Percentiles rank a stretch among this genome's conserved stretches.
Conservation (phyloP, 2,888 invertebrate species). For the Eurytoma adleriae region DNA sequence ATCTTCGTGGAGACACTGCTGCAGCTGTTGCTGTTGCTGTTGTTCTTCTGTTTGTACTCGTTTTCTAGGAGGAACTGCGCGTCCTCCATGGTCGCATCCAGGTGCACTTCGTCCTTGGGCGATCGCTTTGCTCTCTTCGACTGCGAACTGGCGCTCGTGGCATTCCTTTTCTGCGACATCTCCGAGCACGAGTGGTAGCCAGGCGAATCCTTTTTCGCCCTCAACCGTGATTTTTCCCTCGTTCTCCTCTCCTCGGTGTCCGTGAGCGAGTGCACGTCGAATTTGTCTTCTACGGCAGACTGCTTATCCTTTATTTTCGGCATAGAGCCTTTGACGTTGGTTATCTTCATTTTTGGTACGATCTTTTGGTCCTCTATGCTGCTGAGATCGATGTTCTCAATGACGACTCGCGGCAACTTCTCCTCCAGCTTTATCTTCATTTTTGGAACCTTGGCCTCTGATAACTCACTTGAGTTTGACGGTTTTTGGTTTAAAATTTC, state of each 20-base stretch:
- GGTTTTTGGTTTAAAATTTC: slow-evolving; percentile 1
- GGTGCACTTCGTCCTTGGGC: slow-evolving; percentile 53
- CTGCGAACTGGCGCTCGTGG: slow-evolving; percentile 50
- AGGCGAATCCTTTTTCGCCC: slow-evolving; percentile 60
- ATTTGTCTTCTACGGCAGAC: background rate
- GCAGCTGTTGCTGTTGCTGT: slow-evolving; percentile 46
- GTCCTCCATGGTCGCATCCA: slow-evolving; percentile 50
- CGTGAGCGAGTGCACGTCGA: slow-evolving; percentile 2
- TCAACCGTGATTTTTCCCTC: slow-evolving; percentile 63
- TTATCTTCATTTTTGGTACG: slow-evolving; percentile 68
- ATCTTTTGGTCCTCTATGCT: slow-evolving; percentile 59
- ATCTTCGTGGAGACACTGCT: slow-evolving; percentile 65
- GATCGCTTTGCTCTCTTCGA: slow-evolving; percentile 54
- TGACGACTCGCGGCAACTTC: slow-evolving; percentile 63
- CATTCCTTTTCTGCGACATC: slow-evolving; percentile 39
- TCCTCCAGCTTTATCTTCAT: slow-evolving; percentile 70
- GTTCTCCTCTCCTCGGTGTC: slow-evolving; percentile 51
- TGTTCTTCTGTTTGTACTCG: slow-evolving; percentile 51
- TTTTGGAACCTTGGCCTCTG: slow-evolving; percentile 64
- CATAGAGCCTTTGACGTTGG: slow-evolving; percentile 61
- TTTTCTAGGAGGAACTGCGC: slow-evolving; percentile 50
- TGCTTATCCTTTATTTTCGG: slow-evolving; percentile 56
- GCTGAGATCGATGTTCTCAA: slow-evolving; percentile 58
- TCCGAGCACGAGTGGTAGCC: slow-evolving; percentile 48
- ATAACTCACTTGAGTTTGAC: slow-evolving; percentile 30